Evolutionary conservation across 2,797 vertebrate genomes (phyloP).

Genomic region (Aulostomus chinensis): DNA sequence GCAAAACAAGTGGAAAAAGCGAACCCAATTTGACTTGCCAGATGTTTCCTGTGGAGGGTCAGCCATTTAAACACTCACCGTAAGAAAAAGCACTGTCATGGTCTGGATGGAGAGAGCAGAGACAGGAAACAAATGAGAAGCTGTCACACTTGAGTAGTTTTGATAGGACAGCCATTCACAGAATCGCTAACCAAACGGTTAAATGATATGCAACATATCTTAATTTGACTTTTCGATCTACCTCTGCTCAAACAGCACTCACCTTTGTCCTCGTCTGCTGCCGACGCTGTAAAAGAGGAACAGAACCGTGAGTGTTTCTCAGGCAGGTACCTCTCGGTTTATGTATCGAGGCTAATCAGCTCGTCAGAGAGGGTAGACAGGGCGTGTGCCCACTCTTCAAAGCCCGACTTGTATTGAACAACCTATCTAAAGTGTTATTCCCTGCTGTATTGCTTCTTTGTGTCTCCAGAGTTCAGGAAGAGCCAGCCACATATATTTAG

Average conservation of each 20-base stretch:
- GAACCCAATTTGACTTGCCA: slow-evolving; percentile 50
- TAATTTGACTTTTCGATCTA: slow-evolving; percentile 41
- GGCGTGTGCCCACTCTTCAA: too few species aligned
- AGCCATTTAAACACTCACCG: slow-evolving; percentile 73
- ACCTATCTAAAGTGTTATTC: too few species aligned
- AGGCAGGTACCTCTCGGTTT: slow-evolving; percentile 13
- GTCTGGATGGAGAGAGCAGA: slow-evolving; percentile 59
- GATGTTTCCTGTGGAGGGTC: slow-evolving; percentile 64
- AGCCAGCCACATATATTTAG: too few species aligned
- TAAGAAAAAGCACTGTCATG: slow-evolving; percentile 79
- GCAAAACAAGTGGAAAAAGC: slow-evolving; percentile 52
- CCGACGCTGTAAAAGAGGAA: slow-evolving; percentile 40
- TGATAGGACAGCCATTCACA: slow-evolving; percentile 35
- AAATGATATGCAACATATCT: slow-evolving; percentile 20
- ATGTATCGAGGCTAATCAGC: slow-evolving; percentile 5
- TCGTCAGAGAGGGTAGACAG: too few species aligned
- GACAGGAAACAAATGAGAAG: slow-evolving; percentile 34
- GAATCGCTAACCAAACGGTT: slow-evolving; percentile 21
- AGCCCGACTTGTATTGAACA: too few species aligned
- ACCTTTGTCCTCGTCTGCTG: slow-evolving; percentile 56
- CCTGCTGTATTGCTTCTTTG: too few species aligned
- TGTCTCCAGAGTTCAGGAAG: too few species aligned
- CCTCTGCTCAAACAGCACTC: slow-evolving; percentile 40
- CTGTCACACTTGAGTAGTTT: slow-evolving; percentile 50
- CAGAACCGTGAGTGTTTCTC: slow-evolving; percentile 21